Evolutionary conservation across 2,888 invertebrate genomes (phyloP).

Genomic region (Melanostoma scalare): DNA sequence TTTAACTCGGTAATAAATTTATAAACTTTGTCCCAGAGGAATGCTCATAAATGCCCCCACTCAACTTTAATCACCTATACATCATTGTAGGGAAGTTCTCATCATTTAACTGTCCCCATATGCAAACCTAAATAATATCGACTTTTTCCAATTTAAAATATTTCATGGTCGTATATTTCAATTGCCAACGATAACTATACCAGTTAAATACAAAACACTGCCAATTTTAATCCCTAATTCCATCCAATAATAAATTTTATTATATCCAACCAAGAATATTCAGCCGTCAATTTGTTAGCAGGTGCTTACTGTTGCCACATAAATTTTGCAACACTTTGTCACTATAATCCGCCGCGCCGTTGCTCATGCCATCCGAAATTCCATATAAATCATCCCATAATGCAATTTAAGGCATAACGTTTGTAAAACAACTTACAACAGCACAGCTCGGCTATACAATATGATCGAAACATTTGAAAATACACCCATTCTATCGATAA

Average conservation of each 20-base stretch:
- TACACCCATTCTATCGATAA: slow-evolving; percentile 77
- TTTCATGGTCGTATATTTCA: neutral
- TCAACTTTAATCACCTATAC: too few relatives aligned
- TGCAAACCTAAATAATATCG: too few relatives aligned
- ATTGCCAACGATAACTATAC: slow-evolving; percentile 40
- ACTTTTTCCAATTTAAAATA: too few relatives aligned
- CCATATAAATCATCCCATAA: slow-evolving; percentile 48
- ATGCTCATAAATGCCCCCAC: too few relatives aligned
- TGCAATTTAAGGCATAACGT: slow-evolving; percentile 29
- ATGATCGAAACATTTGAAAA: slow-evolving; percentile 73
- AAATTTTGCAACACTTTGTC: slow-evolving; percentile 58
- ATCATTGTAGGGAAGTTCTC: neutral
- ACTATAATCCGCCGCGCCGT: slow-evolving; percentile 23
- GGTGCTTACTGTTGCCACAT: slow-evolving; percentile 46
- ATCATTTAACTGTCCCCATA: slow-evolving; percentile 2
- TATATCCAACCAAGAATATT: slow-evolving; percentile 44
- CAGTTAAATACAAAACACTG: slow-evolving; percentile 22
- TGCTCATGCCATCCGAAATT: neutral
- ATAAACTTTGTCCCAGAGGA: too few relatives aligned
- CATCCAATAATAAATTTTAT: slow-evolving; percentile 56
- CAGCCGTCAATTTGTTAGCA: slow-evolving; percentile 26
- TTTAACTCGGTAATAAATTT: too few relatives aligned
- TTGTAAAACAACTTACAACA: neutral
- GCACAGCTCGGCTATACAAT: slow-evolving; percentile 1
- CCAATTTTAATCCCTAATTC: slow-evolving; percentile 28